phyloP scores from a whole-genome alignment of 2,113 vertebrate species.

The Lathamus discolor region DNA sequence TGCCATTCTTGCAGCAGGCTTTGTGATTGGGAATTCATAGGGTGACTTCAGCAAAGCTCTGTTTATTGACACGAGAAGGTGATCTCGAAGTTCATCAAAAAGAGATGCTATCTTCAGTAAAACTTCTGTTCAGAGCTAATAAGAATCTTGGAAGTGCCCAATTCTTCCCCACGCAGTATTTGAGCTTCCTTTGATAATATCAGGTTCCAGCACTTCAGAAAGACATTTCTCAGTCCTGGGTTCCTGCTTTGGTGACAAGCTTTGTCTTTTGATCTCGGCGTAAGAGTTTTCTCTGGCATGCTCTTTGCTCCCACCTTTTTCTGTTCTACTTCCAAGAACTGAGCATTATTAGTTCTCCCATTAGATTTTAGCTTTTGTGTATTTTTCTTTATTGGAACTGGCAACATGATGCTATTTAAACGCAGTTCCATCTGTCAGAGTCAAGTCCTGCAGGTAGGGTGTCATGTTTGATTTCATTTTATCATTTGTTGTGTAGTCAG shows the following conservation, averaged over 20 bases:
- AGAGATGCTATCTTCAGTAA: background rate
- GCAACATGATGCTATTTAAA: constrained; percentile 65
- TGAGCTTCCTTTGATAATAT: background rate
- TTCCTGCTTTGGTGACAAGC: background rate
- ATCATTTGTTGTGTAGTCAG: constrained; percentile 65
- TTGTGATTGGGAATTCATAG: background rate
- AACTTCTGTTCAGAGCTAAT: background rate
- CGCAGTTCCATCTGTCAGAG: constrained; percentile 72
- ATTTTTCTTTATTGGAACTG: constrained; percentile 71
- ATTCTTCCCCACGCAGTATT: background rate
- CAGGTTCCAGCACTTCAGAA: background rate
- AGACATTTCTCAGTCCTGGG: background rate
- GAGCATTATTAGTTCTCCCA: constrained; percentile 37
- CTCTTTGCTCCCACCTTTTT: background rate
- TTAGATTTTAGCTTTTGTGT: constrained; percentile 55
- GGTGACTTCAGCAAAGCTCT: background rate
- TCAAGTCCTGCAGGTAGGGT: constrained; percentile 68
- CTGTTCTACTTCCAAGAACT: constrained; percentile 31
- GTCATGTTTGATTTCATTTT: constrained; percentile 74
- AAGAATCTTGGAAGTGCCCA: background rate
- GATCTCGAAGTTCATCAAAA: background rate
- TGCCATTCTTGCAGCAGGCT: background rate
- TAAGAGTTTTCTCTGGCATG: background rate
- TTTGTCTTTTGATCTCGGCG: background rate
- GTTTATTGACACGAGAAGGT: background rate